phyloP scores from a whole-genome alignment of 2,888 invertebrate genomes.

The Cerceris rybyensis region DNA sequence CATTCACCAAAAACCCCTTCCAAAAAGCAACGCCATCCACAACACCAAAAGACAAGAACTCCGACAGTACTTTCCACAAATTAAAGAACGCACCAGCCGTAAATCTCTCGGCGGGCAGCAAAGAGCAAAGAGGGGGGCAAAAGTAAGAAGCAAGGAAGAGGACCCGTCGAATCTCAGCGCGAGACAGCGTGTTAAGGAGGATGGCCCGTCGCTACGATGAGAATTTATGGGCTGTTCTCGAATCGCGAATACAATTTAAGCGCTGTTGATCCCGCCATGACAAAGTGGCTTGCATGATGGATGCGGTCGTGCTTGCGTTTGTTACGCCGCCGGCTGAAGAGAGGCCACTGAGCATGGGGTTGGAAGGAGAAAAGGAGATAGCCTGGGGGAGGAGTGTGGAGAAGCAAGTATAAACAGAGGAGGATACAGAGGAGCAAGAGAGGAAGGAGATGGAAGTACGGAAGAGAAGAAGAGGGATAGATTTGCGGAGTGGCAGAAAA shows the following conservation, averaged over 20 bases:
- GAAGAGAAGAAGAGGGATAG: slow-evolving; percentile 21
- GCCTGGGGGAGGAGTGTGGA: slow-evolving; percentile 33
- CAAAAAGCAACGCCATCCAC: too few relatives aligned
- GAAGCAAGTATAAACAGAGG: slow-evolving; percentile 39
- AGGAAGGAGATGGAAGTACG: slow-evolving; percentile 5
- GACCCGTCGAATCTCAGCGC: slow-evolving; percentile 57
- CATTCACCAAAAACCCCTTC: too few relatives aligned
- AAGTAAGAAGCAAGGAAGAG: slow-evolving; percentile 20
- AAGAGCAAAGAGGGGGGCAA: background rate
- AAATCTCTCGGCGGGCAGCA: slow-evolving; percentile 28
- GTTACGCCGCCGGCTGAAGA: slow-evolving; percentile 47
- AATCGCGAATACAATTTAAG: slow-evolving; percentile 78
- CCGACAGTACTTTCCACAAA: slow-evolving; percentile 16
- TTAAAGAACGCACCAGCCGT: slow-evolving; percentile 14
- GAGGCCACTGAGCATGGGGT: too few relatives aligned
- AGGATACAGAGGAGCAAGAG: slow-evolving; percentile 15
- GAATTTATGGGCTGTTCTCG: slow-evolving; percentile 71
- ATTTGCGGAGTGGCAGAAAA: slow-evolving; percentile 29
- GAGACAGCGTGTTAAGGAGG: slow-evolving; percentile 64
- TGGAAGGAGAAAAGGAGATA: slow-evolving; percentile 31
- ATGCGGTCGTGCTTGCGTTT: slow-evolving; percentile 68
- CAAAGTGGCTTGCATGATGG: slow-evolving; percentile 77
- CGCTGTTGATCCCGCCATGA: slow-evolving; percentile 74
- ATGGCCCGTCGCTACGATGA: slow-evolving; percentile 69
- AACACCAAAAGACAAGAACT: too few relatives aligned